Conservation (phyloP, 2,113 vertebrate species). For the Plotosus lineatus region DNA sequence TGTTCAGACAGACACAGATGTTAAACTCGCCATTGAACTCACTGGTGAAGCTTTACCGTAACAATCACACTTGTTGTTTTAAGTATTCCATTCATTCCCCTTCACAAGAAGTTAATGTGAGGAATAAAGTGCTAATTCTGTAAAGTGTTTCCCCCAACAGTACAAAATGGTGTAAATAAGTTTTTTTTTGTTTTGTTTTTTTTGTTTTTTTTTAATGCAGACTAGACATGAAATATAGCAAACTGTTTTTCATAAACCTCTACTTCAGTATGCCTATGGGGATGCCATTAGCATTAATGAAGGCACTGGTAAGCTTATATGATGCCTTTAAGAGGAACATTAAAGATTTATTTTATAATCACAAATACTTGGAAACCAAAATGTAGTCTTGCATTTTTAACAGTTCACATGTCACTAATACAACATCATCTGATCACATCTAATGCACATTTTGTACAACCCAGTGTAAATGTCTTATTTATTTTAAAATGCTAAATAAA, state of each 20-base stretch:
- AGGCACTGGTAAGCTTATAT: neutral
- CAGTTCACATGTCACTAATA: conserved; percentile 9
- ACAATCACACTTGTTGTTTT: neutral
- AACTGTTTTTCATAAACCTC: neutral
- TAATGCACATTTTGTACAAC: conserved; percentile 62
- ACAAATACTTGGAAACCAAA: neutral
- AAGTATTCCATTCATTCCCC: neutral
- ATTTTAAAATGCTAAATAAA: conserved; percentile 70
- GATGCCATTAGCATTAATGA: conserved; percentile 1
- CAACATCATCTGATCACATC: conserved; percentile 23
- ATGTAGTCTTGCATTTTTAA: neutral
- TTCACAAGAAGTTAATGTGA: neutral
- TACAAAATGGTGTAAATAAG: neutral
- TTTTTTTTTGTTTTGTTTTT: no score
- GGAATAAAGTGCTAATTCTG: neutral
- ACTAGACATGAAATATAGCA: neutral
- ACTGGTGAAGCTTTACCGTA: conserved; percentile 78
- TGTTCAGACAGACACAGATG: conserved; percentile 74
- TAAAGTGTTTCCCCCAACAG: no score
- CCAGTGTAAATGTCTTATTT: conserved; percentile 59
- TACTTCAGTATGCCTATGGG: neutral
- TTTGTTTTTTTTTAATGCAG: neutral
- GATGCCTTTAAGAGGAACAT: conserved; percentile 8
- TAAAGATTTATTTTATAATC: conserved; percentile 15
- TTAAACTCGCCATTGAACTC: conserved; percentile 78